phyloP scores from a whole-genome alignment of 2,113 vertebrate genomes.

The Cyprinodon tularosa region DNA sequence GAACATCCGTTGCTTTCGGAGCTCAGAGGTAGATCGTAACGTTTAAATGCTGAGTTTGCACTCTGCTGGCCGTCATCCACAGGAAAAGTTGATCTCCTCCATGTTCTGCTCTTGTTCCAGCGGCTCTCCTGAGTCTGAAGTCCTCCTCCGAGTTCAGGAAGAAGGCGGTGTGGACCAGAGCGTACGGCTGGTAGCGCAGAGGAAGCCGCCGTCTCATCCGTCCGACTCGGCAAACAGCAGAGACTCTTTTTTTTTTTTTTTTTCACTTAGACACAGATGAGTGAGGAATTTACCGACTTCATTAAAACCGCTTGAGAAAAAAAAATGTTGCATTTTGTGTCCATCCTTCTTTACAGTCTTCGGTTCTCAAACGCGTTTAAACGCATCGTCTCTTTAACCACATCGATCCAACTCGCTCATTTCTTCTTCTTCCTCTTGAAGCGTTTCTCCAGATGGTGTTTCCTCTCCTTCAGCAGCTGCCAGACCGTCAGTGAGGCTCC shows the following conservation, averaged over 20 bases:
- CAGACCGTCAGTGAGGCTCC: constrained; percentile 66
- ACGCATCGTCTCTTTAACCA: background rate
- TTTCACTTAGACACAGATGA: background rate
- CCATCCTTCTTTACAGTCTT: background rate
- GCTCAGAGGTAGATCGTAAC: background rate
- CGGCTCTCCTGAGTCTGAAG: constrained; percentile 83
- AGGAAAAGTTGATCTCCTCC: background rate
- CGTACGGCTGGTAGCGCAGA: constrained; percentile 85
- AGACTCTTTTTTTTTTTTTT: too few relatives aligned
- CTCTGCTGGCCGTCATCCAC: background rate
- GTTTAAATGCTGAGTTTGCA: background rate
- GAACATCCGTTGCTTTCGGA: background rate
- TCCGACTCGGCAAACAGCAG: background rate
- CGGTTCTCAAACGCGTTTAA: background rate
- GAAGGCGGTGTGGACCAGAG: constrained; percentile 92
- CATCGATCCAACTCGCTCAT: constrained; percentile 16
- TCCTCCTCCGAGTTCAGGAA: constrained; percentile 88
- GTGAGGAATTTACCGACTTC: background rate
- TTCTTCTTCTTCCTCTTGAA: constrained; percentile 68
- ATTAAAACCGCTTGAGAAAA: constrained; percentile 9
- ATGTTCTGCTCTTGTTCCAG: constrained; percentile 68
- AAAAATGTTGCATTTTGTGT: background rate
- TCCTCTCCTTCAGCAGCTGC: constrained; percentile 72
- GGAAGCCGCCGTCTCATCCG: background rate
- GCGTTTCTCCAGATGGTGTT: constrained; percentile 57